Percentiles rank a stretch among this genome's conserved stretches.
These are phyloP conservation scores for Pseudolycoriella hygida DNA, from an alignment of 2,888 invertebrate genomes.

Conservation along the genomic window DNA sequence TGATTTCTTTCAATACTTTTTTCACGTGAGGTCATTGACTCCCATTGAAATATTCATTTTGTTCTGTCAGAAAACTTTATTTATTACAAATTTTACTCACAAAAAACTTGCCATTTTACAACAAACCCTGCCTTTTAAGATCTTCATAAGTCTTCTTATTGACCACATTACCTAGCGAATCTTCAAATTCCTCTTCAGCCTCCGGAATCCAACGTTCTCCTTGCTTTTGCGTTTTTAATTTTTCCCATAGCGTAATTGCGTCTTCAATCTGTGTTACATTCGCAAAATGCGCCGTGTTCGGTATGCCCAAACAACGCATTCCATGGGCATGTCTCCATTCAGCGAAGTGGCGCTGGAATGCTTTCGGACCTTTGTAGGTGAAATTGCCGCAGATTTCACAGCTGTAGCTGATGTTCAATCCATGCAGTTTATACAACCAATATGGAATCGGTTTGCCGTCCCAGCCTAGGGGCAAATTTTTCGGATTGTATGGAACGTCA, in stretches of 20 bases:
- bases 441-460: slow-evolving; percentile 93
- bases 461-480: slow-evolving; percentile 97
- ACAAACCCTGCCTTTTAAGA: slow-evolving; percentile 90
- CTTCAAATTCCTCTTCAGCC: slow-evolving; percentile 96
- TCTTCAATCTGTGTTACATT: slow-evolving; percentile 99
- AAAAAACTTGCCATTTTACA: slow-evolving; percentile 43
- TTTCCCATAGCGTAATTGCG: slow-evolving; percentile 94
- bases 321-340: slow-evolving; percentile 82
- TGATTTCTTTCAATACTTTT: too few species aligned
- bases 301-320: slow-evolving; percentile 97
- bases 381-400: slow-evolving; percentile 99
- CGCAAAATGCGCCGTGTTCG: slow-evolving; percentile 99
- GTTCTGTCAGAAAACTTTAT: too few species aligned
- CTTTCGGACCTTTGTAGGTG: slow-evolving; percentile 96
- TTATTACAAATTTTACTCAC: too few species aligned
- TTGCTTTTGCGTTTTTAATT: slow-evolving; percentile 88
- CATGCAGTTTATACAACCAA: slow-evolving; percentile 98
- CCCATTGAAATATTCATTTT: too few species aligned
- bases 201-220: slow-evolving; percentile 92
- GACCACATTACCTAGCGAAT: slow-evolving; percentile 95
- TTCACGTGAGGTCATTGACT: too few species aligned
- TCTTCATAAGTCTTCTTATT: slow-evolving; percentile 97
- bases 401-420: slow-evolving; percentile 94
- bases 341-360: slow-evolving; percentile 97
- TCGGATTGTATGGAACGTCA: slow-evolving; percentile 97